These are phyloP conservation scores for Drosophila serrata DNA, from an alignment of 1,140 invertebrate genomes.

Conservation along the genomic window DNA sequence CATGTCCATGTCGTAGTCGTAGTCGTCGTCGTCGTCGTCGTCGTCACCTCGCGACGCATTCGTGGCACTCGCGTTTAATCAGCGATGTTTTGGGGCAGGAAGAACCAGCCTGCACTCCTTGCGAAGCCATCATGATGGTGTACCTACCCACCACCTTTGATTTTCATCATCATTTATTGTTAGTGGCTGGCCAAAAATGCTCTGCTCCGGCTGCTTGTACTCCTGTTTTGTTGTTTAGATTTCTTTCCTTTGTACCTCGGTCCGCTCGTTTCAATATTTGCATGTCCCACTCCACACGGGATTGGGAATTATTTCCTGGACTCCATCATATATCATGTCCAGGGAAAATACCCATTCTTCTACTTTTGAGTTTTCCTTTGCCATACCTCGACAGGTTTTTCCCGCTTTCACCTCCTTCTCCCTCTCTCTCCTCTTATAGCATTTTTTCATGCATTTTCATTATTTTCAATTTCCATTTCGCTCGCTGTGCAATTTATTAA, in stretches of 20 bases:
- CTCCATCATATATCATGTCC: conserved; percentile 80
- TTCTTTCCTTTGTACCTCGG: conserved; percentile 75
- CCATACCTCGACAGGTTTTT: not conserved
- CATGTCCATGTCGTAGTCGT: conserved; percentile 60
- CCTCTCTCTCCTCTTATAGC: not conserved
- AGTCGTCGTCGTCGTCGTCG: conserved; percentile 70
- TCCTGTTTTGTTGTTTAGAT: conserved; percentile 79
- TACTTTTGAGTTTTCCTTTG: not conserved
- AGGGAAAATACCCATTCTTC: conserved; percentile 39
- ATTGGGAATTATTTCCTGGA: conserved; percentile 76
- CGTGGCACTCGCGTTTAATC: conserved; percentile 66
- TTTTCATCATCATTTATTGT: conserved; percentile 72
- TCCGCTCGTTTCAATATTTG: conserved; percentile 77
- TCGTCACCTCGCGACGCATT: conserved; percentile 82
- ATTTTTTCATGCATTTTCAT: conserved; percentile 78
- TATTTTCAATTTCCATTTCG: conserved; percentile 80
- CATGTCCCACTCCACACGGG: conserved; percentile 43
- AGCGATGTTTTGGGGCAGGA: conserved; percentile 46
- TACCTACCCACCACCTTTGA: conserved; percentile 22
- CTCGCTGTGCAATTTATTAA: conserved; percentile 66
- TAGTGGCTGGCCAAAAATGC: conserved; percentile 62
- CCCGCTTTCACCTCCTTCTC: too few species aligned
- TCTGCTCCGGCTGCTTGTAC: conserved; percentile 10
- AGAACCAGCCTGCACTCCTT: conserved; percentile 30
- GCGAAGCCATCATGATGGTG: conserved; percentile 10